Base-by-base conservation (phyloP, 2,888 invertebrate genomes). In the Adelphocoris suturalis region DNA sequence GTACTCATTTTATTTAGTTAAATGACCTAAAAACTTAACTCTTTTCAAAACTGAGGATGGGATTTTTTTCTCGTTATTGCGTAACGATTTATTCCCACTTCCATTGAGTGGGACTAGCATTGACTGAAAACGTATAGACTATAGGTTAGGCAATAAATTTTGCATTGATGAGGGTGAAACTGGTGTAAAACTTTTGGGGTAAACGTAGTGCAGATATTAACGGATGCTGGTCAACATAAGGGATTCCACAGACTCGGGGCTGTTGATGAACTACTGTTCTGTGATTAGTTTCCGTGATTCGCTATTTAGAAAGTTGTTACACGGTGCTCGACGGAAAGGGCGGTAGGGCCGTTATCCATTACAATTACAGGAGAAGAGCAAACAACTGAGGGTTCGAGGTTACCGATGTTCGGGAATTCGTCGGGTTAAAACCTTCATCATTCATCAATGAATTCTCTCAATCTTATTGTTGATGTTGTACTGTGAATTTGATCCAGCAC, bases 231-330 rank as follows among this genome's bases (percentile, higher is more conserved):
- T 11, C 12, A 52, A 16, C 52, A 14, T 52, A 11, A 52, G 16
- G 52, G 52, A 52, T 37, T 52, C 12, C 12, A 13, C 52, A 2
- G 52, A 52, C 11, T 52, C 52, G 11, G 16, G 3, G 1, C 52
- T 16, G 68, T 68, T 68, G 68, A 68, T 68, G 23, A 68, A 68
- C 68, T 68, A 68, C 23, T 68, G 68, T 68, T 68, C 23, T 4
- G 68, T 68, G 68, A 68, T 68, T 23, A 68, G 68, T 68, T 68
- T 23, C 68, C 19, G 68, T 23, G 68, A 68, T 68, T 68, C 68
- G 68, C 23, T 68, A 68, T 68, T 68, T 68, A 68, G 23, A 23
- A 27, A 68, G 68, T 68, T 68, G 68, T n/a, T 23, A 68, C 68
- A 68, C 27, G 23, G 0, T 23, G 23, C 68, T 68, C 68, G 68